phyloP scores from a whole-genome alignment of 2,888 invertebrate species.

The Saturnia japonica region DNA sequence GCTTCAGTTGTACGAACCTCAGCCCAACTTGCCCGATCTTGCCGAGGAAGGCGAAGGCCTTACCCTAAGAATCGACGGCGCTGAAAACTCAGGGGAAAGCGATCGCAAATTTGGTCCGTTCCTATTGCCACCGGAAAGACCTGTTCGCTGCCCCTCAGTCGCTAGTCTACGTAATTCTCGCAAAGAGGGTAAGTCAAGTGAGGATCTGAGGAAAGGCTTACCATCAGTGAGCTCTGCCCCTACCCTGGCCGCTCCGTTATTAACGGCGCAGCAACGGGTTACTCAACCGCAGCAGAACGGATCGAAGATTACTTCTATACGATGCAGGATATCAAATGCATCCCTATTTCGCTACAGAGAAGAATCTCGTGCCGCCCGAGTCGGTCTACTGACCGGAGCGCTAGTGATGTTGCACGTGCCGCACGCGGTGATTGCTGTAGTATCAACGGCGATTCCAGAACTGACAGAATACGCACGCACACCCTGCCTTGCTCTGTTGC shows the following conservation, averaged over 20 bases:
- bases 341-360: slow-evolving; percentile 92
- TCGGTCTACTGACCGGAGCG: slow-evolving; percentile 84
- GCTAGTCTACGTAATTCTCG: slow-evolving; percentile 69
- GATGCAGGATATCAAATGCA: slow-evolving; percentile 91
- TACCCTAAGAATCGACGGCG: slow-evolving; percentile 69
- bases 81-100: slow-evolving; percentile 51
- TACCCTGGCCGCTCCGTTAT: slow-evolving; percentile 67
- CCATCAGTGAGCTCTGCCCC: slow-evolving; percentile 80
- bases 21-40: slow-evolving; percentile 66
- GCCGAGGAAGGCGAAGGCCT: slow-evolving; percentile 72
- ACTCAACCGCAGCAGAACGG: slow-evolving; percentile 73
- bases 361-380: slow-evolving; percentile 93
- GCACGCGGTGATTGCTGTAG: slow-evolving; percentile 72
- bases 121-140: slow-evolving; percentile 70
- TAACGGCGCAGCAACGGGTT: slow-evolving; percentile 59
- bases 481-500: slow-evolving; percentile 78
- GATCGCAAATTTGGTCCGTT: slow-evolving; percentile 73
- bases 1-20: slow-evolving; percentile 76
- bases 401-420: slow-evolving; percentile 89
- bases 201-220: slow-evolving; percentile 64
- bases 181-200: slow-evolving; percentile 69
- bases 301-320: slow-evolving; percentile 87
- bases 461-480: slow-evolving; percentile 73
- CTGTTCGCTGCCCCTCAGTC: slow-evolving; percentile 72
- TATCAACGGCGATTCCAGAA: slow-evolving; percentile 75